A percentile compares a stretch with the other conserved stretches of the same genome.
These are phyloP conservation scores for Cosmia trapezina DNA, from an alignment of 2,888 invertebrate species.

Conservation along the genomic window DNA sequence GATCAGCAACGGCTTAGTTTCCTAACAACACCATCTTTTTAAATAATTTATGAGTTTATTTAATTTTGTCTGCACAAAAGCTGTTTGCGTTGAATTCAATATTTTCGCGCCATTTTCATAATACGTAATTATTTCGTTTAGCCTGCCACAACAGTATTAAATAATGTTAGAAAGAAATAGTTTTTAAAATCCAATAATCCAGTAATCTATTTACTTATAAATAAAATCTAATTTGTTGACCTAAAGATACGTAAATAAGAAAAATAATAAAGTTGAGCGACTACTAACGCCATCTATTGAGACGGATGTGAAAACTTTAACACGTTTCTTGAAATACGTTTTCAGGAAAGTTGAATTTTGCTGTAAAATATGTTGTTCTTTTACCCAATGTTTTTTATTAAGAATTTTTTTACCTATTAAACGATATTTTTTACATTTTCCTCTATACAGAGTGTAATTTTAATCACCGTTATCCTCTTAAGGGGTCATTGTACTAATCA, in stretches of 20 bases:
- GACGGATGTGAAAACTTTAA: neutral
- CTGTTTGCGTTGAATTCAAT: neutral
- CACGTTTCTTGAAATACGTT: neutral
- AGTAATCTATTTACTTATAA: too few relatives aligned
- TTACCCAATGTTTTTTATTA: neutral
- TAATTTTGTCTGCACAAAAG: conserved; percentile 8
- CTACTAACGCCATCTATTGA: conserved; percentile 71
- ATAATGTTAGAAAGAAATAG: neutral
- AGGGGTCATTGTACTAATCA: too few relatives aligned
- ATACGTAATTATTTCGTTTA: neutral
- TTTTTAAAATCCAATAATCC: neutral
- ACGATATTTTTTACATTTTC: neutral
- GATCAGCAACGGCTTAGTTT: conserved; percentile 55
- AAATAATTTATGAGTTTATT: conserved; percentile 43
- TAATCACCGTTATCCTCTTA: too few relatives aligned
- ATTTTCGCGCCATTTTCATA: conserved; percentile 34
- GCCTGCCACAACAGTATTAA: neutral
- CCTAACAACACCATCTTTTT: conserved; percentile 41
- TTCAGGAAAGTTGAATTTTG: neutral
- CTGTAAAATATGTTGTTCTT: neutral
- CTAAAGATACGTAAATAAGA: neutral
- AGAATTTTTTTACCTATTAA: neutral
- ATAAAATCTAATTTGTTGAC: neutral
- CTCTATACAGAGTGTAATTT: too few relatives aligned
- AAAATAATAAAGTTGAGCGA: neutral